Evolutionary conservation across 2,113 vertebrate species (phyloP), one percentile per base, ranked within the genome.

Genomic region (Psilopogon haemacephalus): DNA sequence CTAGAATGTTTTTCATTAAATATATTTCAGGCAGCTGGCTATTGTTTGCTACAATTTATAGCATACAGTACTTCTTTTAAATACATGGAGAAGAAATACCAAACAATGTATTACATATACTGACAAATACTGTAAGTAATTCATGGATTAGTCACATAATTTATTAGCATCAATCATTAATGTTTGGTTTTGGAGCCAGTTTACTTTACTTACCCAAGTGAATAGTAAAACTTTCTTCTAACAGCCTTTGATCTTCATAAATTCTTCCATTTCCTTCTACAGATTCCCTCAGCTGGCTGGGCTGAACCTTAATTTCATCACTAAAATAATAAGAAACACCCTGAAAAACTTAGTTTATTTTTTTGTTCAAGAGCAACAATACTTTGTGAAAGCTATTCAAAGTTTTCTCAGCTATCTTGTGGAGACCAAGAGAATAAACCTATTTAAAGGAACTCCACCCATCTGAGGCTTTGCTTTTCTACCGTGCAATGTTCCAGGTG

Each of bases 181-280:
- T 17, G 10, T 44, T 69, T 65, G 35, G 27, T 11, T 85, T 72
- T 80, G 15, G 32, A 62, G 32, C 48, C 58, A 37, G 13, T 58
- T 82, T 75, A 56, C 96, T 52, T 80, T 69, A 59, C 96, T 95
- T 97, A 99, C 99, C 99, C 90, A 99, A 96, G 95, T 99, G 99
- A 91, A 99, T 99, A 69, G 99, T 99, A 97, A 99, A 99, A 87
- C 99, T 99, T 97, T 99, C 99, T 97, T 99, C 99, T 96, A 99
- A 95, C 92, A 98, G 98, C 70, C 98, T 98, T 89, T 98, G 99
- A 79, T 99, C 99, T 96, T 99, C 99, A 93, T 98, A 99, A 94
- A 98, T 97, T 95, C 98, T 97, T 70, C 97, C 98, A 38, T 97
- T 98, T 35, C 97, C 94, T 75, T 99, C 99, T n/a, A 95, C 84